phyloP scores from a whole-genome alignment of 2,113 vertebrate genomes.

The Mormyrus lacerda region DNA sequence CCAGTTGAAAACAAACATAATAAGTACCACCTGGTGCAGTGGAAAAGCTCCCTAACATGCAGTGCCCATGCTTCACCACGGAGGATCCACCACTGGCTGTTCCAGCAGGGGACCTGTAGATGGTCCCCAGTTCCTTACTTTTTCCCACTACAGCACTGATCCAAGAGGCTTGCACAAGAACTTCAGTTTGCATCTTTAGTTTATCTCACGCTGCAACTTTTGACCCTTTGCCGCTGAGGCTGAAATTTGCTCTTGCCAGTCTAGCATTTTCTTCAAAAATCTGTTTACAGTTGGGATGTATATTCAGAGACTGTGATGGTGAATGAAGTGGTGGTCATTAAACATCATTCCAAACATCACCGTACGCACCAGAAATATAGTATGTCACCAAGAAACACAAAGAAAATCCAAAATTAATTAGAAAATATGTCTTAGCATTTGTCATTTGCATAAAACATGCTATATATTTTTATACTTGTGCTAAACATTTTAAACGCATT shows the following conservation, averaged over 20 bases:
- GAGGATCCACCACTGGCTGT: neutral
- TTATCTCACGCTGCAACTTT: neutral
- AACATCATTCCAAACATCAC: neutral
- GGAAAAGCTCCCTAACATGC: neutral
- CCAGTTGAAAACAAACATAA: too few relatives aligned
- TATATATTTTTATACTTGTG: neutral
- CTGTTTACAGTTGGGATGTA: neutral
- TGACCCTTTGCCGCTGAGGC: neutral
- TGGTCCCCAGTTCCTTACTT: neutral
- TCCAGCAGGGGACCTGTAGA: neutral
- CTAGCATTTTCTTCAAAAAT: neutral
- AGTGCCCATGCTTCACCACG: neutral
- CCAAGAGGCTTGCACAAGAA: neutral
- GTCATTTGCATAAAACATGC: neutral
- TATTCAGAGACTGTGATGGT: neutral
- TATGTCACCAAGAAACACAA: neutral
- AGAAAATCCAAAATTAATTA: neutral
- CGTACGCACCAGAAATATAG: neutral
- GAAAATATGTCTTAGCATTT: neutral
- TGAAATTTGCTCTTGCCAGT: neutral
- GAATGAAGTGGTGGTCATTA: neutral
- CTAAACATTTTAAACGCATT: neutral
- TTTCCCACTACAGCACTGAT: neutral
- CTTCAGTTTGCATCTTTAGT: neutral
- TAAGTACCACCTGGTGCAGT: neutral